A percentile compares a stretch with the other conserved stretches of the same genome.
Conservation (phyloP, 1,140 invertebrate genomes). For the Drosophila sp. region DNA sequence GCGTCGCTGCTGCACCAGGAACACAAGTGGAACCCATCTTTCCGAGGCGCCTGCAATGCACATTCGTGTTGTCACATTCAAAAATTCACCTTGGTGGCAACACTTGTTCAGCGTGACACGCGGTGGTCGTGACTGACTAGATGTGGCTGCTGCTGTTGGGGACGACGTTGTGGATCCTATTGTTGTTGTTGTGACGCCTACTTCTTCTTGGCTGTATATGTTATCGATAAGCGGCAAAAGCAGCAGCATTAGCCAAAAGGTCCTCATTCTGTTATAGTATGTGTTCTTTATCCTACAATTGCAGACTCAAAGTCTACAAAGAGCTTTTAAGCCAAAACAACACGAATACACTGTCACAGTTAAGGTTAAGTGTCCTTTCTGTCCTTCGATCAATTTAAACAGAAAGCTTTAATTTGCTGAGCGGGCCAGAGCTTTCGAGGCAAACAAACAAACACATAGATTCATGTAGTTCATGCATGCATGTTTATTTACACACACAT, state of each 20-base stretch:
- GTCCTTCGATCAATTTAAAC: background rate
- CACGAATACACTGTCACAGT: background rate
- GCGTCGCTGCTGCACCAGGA: slow-evolving; percentile 57
- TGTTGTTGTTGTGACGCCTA: background rate
- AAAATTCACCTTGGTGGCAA: slow-evolving; percentile 75
- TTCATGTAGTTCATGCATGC: background rate
- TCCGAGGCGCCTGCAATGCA: slow-evolving; percentile 71
- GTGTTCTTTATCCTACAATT: background rate
- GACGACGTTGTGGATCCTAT: background rate
- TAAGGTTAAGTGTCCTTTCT: background rate
- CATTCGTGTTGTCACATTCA: slow-evolving; percentile 57
- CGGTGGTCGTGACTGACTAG: slow-evolving; percentile 45
- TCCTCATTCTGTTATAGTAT: slow-evolving; percentile 15
- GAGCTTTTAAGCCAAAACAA: background rate
- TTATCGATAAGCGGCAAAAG: slow-evolving; percentile 14
- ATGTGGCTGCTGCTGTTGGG: background rate
- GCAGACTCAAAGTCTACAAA: background rate
- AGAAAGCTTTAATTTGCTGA: background rate
- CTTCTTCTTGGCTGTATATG: slow-evolving; percentile 2
- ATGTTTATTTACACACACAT: background rate
- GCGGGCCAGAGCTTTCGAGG: slow-evolving; percentile 3
- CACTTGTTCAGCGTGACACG: slow-evolving; percentile 78
- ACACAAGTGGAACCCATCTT: slow-evolving; percentile 76
- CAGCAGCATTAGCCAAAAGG: slow-evolving; percentile 14
- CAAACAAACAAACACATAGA: background rate